Base-by-base conservation (phyloP, 2,113 vertebrate genomes). In the Oncorhynchus kisutch region DNA sequence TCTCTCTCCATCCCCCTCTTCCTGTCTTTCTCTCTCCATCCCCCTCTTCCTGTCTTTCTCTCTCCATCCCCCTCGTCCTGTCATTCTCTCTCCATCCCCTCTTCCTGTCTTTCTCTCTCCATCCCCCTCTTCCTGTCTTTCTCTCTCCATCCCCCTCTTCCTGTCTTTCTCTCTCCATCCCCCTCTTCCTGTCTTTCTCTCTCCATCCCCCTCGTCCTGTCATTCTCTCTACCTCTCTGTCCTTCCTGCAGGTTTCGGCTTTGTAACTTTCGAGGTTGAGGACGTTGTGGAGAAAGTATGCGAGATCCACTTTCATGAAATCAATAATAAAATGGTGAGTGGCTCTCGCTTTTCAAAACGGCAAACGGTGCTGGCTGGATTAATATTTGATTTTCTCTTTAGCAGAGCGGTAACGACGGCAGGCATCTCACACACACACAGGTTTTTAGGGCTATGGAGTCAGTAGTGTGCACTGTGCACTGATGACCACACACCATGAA, bases 261-360 rank as follows among this genome's bases (percentile, higher is more conserved):
- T 97, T 81, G 96, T 97, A 90, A 97, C 96, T 90, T 97, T 97
- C 84, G 96, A 97, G 90, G 96, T 94, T 1, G 96, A 97, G 93
- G 96, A 97, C 25, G 95, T 97, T 82, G 96, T 97, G 90, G 96
- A 97, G 90, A 97, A 97, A 94, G 95, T 97, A 91, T 97, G 96
- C 88, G 96, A 97, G 91, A 97, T 97, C 82, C 96, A 97, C 92
- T 97, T 97, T 93, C 96, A 97, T 81, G 96, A 97, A 94, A 97
- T 97, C 94, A 97, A 97, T 93, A 97, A 97, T 92, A 97, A 97
- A 93, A 97, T 97, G 96, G 96, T 97, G 92, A 95, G 96, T 95
- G 34, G 71, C 72, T 82, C 81, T 87, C 73, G 80, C 71, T 83
- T 80, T 81, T 81, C 73, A 65, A 62, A 83, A 81, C 82, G 76